These are phyloP conservation scores for Apocrypta bakeri DNA, from an alignment of 1,140 invertebrate species.

Conservation along the genomic window DNA sequence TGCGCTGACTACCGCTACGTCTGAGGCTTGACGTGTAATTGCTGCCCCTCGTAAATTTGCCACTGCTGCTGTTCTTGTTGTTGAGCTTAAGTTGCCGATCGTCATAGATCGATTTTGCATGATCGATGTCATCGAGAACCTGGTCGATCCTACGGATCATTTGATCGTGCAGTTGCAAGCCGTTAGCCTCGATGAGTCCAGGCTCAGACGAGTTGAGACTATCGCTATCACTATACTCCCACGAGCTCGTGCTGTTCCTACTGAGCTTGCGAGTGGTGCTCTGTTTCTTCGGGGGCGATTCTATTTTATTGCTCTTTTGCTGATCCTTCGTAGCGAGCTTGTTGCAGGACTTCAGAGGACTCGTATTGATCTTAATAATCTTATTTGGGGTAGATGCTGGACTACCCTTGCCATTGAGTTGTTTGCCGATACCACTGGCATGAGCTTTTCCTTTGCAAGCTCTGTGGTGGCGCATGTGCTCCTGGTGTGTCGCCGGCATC, in stretches of 20 bases:
- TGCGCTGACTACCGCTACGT: conserved; percentile 60
- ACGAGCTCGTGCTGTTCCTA: conserved; percentile 76
- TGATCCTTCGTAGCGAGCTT: conserved; percentile 24
- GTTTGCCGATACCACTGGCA: conserved; percentile 77
- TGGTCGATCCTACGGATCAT: conserved; percentile 56
- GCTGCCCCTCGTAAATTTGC: conserved; percentile 22
- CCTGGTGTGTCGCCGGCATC: conserved; percentile 76
- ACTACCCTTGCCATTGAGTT: conserved; percentile 53
- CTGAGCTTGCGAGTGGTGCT: conserved; percentile 59
- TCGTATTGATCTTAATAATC: conserved; percentile 41
- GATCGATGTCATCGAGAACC: conserved; percentile 56
- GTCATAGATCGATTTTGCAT: conserved; percentile 11
- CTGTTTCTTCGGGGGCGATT: conserved; percentile 11
- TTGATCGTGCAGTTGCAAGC: conserved; percentile 48
- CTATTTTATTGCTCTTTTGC: conserved; percentile 41
- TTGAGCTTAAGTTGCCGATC: conserved; percentile 2
- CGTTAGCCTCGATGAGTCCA: conserved; percentile 52
- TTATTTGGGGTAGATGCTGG: conserved; percentile 25
- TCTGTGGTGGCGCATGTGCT: conserved; percentile 77
- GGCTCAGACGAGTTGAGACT: conserved; percentile 73
- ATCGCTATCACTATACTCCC: conserved; percentile 76
- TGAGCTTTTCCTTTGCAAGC: conserved; percentile 83
- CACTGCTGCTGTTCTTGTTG: conserved; percentile 9
- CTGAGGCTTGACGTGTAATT: conserved; percentile 23
- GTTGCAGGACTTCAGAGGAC: conserved; percentile 41